Conservation (phyloP, 2,888 invertebrate species). For the Drosophila kokeensis region DNA sequence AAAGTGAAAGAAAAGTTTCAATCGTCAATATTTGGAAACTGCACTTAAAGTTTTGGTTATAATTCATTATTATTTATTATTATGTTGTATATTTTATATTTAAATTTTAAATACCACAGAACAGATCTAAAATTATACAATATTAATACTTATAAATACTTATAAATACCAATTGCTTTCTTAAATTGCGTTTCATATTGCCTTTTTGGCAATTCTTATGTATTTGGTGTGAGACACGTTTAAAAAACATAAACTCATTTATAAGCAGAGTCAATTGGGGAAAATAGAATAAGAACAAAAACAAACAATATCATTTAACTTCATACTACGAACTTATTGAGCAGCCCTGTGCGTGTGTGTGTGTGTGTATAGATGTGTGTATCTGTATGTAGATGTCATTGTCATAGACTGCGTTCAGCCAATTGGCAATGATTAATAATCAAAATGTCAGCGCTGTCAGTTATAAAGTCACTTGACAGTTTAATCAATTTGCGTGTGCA, state of each 20-base stretch:
- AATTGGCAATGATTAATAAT: constrained; percentile 79
- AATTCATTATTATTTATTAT: background rate
- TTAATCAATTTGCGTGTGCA: constrained; percentile 70
- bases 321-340: background rate
- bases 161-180: background rate
- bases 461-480: constrained; percentile 79
- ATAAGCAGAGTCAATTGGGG: background rate
- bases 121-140: background rate
- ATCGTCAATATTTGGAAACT: background rate
- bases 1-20: background rate
- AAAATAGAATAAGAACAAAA: background rate
- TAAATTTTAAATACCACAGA: background rate
- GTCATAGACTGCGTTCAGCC: constrained; percentile 47
- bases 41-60: background rate
- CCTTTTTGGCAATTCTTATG: too few species aligned
- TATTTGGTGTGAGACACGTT: background rate
- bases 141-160: background rate
- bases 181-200: background rate
- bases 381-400: constrained; percentile 18
- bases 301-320: background rate
- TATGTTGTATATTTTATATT: too few species aligned
- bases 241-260: background rate
- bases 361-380: background rate
- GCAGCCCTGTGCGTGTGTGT: constrained; percentile 18
- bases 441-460: constrained; percentile 78